Evolutionary conservation across 2,113 vertebrate genomes (phyloP).

Genomic region (Circaetus gallicus): DNA sequence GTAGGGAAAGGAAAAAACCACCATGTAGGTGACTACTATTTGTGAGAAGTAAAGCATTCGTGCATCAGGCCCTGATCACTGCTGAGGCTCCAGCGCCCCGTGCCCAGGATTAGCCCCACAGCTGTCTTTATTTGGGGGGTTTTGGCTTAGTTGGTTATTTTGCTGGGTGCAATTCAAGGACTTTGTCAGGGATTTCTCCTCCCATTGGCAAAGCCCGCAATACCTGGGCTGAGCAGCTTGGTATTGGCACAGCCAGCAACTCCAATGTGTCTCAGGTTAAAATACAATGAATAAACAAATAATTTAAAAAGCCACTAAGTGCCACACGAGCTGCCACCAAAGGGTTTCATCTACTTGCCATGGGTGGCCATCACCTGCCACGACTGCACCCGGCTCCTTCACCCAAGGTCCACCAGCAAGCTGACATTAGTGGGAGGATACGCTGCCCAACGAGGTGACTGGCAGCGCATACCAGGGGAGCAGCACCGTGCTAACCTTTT

Average conservation of each 20-base stretch:
- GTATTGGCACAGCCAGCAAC: not conserved
- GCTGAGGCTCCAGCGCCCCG: not conserved
- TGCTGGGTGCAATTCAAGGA: not conserved
- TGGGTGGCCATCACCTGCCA: accelerated
- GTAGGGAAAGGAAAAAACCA: not conserved
- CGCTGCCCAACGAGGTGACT: accelerated
- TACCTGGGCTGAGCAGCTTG: not conserved
- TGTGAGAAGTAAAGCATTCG: not conserved
- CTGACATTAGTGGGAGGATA: not conserved
- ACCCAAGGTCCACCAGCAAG: accelerated
- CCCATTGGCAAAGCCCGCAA: not conserved
- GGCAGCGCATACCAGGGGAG: not conserved
- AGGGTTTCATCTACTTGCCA: not conserved
- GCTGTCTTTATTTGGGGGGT: not conserved
- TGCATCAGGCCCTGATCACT: not conserved
- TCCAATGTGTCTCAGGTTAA: accelerated
- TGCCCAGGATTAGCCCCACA: not conserved
- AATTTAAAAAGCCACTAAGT: not conserved
- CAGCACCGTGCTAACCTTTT: not conserved
- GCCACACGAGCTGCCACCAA: accelerated
- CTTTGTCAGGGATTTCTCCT: not conserved
- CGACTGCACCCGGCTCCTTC: not conserved
- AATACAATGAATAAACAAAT: not conserved
- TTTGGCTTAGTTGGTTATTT: not conserved
- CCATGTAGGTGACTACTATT: not conserved